Percentiles rank a stretch among this genome's conserved stretches.
phyloP scores from a whole-genome alignment of 1,140 invertebrate genomes.

The Euura lappo region DNA sequence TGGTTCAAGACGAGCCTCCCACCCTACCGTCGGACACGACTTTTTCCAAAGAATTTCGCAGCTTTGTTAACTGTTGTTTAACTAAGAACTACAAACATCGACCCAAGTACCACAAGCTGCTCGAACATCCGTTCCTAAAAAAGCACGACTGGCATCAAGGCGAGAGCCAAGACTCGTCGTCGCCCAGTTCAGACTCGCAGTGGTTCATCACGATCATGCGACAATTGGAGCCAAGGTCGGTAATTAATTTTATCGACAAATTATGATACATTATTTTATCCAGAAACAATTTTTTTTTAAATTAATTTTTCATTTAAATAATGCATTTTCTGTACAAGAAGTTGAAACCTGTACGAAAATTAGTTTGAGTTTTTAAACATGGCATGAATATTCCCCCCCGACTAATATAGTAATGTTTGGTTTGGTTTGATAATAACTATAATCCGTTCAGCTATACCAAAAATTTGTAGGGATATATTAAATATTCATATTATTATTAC shows the following conservation, averaged over 20 bases:
- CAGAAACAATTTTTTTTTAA: background rate
- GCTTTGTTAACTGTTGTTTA: slow-evolving; percentile 74
- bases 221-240: slow-evolving; percentile 56
- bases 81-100: slow-evolving; percentile 92
- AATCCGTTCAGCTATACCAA: slow-evolving; percentile 23
- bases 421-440: slow-evolving; percentile 53
- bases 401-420: slow-evolving; percentile 59
- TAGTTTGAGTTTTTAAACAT: slow-evolving; percentile 41
- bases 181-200: slow-evolving; percentile 47
- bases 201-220: slow-evolving; percentile 56
- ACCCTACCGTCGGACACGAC: slow-evolving; percentile 76
- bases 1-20: slow-evolving; percentile 88
- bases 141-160: slow-evolving; percentile 68
- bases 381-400: slow-evolving; percentile 47
- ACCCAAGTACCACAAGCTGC: slow-evolving; percentile 92
- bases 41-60: slow-evolving; percentile 65
- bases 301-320: background rate
- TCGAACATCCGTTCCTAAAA: slow-evolving; percentile 89
- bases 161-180: slow-evolving; percentile 38
- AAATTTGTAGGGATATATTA: background rate
- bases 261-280: slow-evolving; percentile 13
- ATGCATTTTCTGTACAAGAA: too few relatives aligned
- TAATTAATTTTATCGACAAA: slow-evolving; percentile 9
- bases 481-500: too few relatives aligned
- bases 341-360: slow-evolving; percentile 15